Conservation (phyloP, 2,113 vertebrate genomes). For the Pteronura brasiliensis region DNA sequence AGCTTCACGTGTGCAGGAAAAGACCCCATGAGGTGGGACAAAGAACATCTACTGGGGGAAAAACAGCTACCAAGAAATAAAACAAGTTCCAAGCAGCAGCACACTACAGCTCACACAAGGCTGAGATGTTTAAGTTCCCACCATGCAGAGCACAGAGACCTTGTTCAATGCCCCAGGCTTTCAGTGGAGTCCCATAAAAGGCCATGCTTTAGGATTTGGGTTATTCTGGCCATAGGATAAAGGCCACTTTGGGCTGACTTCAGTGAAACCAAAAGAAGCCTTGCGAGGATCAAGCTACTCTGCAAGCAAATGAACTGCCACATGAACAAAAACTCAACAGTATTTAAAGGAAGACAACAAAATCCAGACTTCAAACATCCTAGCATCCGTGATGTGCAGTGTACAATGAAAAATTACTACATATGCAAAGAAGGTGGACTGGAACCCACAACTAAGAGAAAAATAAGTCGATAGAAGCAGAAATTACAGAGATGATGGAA, state of each 20-base stretch:
- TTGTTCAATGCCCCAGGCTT: background rate
- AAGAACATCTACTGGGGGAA: background rate
- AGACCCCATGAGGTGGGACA: background rate
- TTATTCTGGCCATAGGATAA: background rate
- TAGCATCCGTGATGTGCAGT: background rate
- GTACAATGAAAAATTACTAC: background rate
- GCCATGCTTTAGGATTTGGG: background rate
- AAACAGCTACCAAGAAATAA: background rate
- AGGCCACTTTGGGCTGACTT: background rate
- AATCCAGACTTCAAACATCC: background rate
- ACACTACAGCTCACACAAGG: background rate
- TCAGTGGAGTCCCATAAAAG: background rate
- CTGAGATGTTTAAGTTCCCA: background rate
- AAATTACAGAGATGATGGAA: background rate
- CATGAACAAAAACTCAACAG: background rate
- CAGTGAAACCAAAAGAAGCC: background rate
- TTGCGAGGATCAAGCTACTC: background rate
- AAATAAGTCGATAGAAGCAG: background rate
- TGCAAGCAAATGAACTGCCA: background rate
- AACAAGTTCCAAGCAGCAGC: background rate
- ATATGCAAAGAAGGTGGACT: background rate
- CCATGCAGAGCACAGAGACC: background rate
- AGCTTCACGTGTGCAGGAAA: background rate
- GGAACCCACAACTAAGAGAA: background rate
- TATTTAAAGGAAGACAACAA: constrained; percentile 1